Conservation (phyloP, 2,888 invertebrate genomes). For the Eledone cirrhosa region DNA sequence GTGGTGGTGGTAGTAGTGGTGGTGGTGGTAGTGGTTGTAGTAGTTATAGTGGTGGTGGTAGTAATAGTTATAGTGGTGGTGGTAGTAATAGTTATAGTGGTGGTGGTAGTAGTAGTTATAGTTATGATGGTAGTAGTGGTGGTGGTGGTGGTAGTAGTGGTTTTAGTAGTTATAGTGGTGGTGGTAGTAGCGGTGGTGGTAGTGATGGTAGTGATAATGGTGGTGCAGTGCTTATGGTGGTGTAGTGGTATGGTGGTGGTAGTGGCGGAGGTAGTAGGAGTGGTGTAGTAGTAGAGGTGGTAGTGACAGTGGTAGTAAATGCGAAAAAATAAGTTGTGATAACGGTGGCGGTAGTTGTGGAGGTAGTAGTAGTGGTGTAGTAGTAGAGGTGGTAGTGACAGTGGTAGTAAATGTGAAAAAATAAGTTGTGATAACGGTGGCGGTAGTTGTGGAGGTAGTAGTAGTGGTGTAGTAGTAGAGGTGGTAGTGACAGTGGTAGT, state of each 20-base stretch:
- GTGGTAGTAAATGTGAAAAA: too few relatives aligned
- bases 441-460: neutral
- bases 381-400: neutral
- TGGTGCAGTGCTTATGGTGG: neutral
- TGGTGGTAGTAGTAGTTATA: neutral
- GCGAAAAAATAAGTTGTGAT: too few relatives aligned
- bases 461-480: neutral
- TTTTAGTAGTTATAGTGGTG: neutral
- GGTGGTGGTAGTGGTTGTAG: neutral
- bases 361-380: neutral
- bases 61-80: neutral
- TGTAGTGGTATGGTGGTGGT: too few relatives aligned
- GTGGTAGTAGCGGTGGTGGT: neutral
- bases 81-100: neutral
- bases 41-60: neutral
- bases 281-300: neutral
- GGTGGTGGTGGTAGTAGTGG: neutral
- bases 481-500: neutral
- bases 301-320: neutral
- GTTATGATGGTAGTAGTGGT: neutral
- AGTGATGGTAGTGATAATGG: neutral
- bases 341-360: neutral
- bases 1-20: neutral
- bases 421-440: neutral
- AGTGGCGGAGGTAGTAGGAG: neutral